Conservation (phyloP, 2,888 invertebrate genomes). For the Odontothrips loti region DNA sequence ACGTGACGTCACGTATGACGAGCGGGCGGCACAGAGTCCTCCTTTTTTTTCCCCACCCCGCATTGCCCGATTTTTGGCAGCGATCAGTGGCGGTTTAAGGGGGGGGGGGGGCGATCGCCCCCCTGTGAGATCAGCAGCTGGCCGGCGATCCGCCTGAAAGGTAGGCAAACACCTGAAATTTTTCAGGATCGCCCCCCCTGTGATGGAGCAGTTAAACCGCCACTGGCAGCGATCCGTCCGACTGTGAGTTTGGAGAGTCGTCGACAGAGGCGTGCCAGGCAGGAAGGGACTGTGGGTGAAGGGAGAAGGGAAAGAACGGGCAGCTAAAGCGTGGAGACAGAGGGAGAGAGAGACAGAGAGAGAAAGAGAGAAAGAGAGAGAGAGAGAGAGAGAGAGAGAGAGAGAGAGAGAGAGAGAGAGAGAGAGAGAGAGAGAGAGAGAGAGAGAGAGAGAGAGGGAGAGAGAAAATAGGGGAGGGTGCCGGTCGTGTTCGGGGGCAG, state of each 20-base stretch:
- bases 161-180: no score
- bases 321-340: background rate
- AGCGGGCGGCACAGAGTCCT: no score
- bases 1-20: no score
- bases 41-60: background rate
- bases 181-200: no score
- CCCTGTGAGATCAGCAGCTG: no score
- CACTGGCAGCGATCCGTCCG: conserved; percentile 7
- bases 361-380: background rate
- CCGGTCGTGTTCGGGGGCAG: conserved; percentile 17
- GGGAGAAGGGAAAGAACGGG: no score
- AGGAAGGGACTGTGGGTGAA: no score
- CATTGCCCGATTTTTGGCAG: conserved; percentile 27
- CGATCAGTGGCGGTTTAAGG: no score
- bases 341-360: background rate
- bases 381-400: background rate
- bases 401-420: conserved; percentile 33
- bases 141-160: no score
- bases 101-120: no score
- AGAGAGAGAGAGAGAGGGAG: conserved; percentile 4
- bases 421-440: conserved; percentile 5
- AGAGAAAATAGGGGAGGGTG: conserved; percentile 29
- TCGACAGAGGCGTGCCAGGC: background rate
- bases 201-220: no score
- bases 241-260: conserved; percentile 22